Conservation (phyloP, 2,113 vertebrate species). For the Pseudolaguvia tuberculata region DNA sequence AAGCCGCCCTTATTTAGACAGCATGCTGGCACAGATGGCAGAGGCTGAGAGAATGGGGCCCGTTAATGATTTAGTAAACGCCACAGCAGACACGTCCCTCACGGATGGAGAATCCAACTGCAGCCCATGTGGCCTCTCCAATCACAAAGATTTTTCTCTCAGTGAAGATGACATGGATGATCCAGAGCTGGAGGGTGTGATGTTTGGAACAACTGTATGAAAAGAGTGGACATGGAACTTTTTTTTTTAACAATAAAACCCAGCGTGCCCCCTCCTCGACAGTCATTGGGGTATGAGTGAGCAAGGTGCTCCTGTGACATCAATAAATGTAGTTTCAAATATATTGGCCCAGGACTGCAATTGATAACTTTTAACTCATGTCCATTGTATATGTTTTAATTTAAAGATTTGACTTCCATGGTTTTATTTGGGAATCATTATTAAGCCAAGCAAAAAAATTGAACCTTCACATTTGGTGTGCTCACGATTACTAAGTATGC, state of each 20-base stretch:
- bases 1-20: slow-evolving; percentile 61
- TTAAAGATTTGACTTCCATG: not conserved
- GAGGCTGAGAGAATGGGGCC: slow-evolving; percentile 68
- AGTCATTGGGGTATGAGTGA: not conserved
- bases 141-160: slow-evolving; percentile 64
- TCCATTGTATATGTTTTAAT: not conserved
- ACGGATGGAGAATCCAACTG: slow-evolving; percentile 54
- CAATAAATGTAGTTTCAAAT: not conserved
- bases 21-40: slow-evolving; percentile 67
- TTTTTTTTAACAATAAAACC: not conserved
- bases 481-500: not conserved
- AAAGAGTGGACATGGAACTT: not conserved
- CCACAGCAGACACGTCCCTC: slow-evolving; percentile 39
- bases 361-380: not conserved
- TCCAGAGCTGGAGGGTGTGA: slow-evolving; percentile 57
- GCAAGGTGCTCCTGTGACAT: not conserved
- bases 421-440: not conserved
- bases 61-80: slow-evolving; percentile 39
- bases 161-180: slow-evolving; percentile 60
- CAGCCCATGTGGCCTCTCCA: slow-evolving; percentile 52
- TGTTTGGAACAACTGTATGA: slow-evolving; percentile 75
- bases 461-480: not conserved
- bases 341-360: not conserved
- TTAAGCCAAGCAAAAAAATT: not conserved
- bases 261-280: not conserved